Evolutionary conservation across 2,888 invertebrate genomes (phyloP), one percentile per base, ranked within the genome.

Genomic region (Thelaira solivaga): DNA sequence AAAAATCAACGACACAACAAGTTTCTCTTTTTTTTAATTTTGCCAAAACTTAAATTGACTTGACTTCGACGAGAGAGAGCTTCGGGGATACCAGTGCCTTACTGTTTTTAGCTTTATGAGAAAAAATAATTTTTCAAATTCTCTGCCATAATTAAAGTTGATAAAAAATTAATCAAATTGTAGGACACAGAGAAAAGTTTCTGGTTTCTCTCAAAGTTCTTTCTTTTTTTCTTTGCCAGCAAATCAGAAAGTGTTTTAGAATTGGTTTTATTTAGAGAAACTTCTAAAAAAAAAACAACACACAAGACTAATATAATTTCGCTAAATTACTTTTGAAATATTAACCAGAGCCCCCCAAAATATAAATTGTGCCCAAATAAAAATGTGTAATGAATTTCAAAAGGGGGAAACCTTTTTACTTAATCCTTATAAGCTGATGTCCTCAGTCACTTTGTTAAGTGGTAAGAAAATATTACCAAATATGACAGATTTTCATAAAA

Each of bases 111-210:
- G 2, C 6, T 13, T 20, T 36, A 16, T 18, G 13, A 20, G n/a
- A 22, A 57, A 24, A 36, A 24, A 34, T 11, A 29, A 31, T 7
- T 24, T 22, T 2, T 18, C 31, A 24, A 31, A 47, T 43, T 22
- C n/a, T 61, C 31, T 61, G 51, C 24, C 31, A 51, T 61, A 41
- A 69, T 53, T 51, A 41, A 31, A 69, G 24, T 31, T 31, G 49
- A 47, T 20, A 39, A n/a, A 49, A n/a, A 41, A 31, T 49, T 49
- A n/a, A 31, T 61, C 20, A 41, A 49, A 51, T 61, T 61, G 51
- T 49, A 24, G 29, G 49, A 29, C 16, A 59, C 16, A 45, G 18
- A 5, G n/a, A n/a, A n/a, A 41, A n/a, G 11, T 22, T 51, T 11
- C 4, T 34, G 4, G 5, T 39, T 39, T 64, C 13, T 29, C 0